These are phyloP conservation scores for Ceratotherium simum DNA, from an alignment of 2,113 vertebrate species.

Conservation along the genomic window DNA sequence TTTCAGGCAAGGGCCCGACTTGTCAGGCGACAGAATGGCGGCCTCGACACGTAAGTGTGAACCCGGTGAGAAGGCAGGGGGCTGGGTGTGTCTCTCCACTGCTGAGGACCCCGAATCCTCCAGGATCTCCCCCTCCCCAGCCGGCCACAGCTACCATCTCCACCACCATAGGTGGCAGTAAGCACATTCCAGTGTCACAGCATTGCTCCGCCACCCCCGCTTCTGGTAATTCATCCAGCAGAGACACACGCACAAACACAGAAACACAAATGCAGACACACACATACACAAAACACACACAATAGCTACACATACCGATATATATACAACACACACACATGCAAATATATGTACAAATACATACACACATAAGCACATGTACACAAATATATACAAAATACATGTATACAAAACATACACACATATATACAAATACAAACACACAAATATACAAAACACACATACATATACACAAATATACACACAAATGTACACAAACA, in stretches of 20 bases:
- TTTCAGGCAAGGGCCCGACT: constrained; percentile 55
- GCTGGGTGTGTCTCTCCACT: not conserved
- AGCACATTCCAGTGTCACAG: not conserved
- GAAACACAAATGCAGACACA: accelerated
- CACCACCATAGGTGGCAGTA: accelerated
- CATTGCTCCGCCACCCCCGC: accelerated
- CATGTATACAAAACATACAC: not conserved
- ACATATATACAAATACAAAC: not conserved
- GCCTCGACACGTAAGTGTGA: not conserved
- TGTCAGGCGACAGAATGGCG: not conserved
- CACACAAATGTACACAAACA: not conserved
- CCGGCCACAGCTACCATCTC: not conserved
- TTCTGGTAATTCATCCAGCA: not conserved
- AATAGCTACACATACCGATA: not conserved
- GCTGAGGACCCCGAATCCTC: not conserved
- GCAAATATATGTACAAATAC: not conserved
- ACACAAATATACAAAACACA: not conserved
- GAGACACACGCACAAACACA: accelerated
- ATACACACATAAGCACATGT: not conserved
- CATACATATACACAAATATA: not conserved
- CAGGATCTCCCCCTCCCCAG: not conserved
- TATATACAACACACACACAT: not conserved
- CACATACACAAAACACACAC: not conserved
- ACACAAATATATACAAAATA: not conserved
- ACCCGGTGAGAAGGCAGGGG: not conserved